Base-by-base conservation (phyloP, 2,888 invertebrate species). In the Anthrax anthrax region DNA sequence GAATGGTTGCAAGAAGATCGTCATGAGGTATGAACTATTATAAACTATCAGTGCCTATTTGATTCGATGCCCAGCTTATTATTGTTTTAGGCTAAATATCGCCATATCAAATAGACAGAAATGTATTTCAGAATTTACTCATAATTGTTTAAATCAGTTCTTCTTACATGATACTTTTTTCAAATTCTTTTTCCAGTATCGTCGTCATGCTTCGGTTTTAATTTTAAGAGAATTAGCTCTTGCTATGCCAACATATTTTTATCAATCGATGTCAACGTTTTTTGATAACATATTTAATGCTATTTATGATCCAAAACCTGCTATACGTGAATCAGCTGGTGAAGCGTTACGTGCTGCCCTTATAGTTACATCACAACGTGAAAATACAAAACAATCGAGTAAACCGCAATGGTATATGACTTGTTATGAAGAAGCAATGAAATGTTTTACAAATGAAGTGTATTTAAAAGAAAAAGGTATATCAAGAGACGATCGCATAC, bases 211-310 rank as follows among this genome's bases (percentile, higher is more conserved):
- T 13, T 94, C 94, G 13, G 92, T 95, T 3, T 72, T 97, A 42
- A 81, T 97, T 16, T 70, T 96, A 13, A 81, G 90, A 57, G 97
- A 98, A 70, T 70, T 98, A 42, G 97, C 97, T 4, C 81, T 90
- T 32, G 89, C 89, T 12, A 90, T 95, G 74, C 96, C 96, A 0
- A 96, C 96, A 10, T 94, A 95, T 64, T 98, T 98, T 67, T 97
- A 89, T 62, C 91, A 91, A 64, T 90, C 90, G 71, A 88, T 91
- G 1, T 85, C 88, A 16, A 84, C 84, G 17, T 92, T 92, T 66
- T 95, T 96, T 64, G 95, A 95, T 52, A 81, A 88, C 46, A 91
- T 96, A 52, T 86, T 95, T 58, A 83, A 84, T 61, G 91, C 92
- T 0, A 78, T 95, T 40, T 80, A 88, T 56, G 95, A 96, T 69